phyloP scores from a whole-genome alignment of 2,888 invertebrate species.

The Heliconius ismenius region DNA sequence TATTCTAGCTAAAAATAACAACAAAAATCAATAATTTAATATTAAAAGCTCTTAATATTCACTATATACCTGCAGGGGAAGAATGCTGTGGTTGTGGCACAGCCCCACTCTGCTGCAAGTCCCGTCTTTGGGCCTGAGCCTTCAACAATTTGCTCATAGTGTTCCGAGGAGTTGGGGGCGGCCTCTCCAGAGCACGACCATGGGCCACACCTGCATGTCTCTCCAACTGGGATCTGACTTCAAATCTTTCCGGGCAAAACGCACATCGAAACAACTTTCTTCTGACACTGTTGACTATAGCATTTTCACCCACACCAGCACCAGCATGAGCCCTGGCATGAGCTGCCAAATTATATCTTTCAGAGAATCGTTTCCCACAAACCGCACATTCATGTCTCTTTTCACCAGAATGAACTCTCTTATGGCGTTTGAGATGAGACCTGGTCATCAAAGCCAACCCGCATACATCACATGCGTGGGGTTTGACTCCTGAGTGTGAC shows the following conservation, averaged over 20 bases:
- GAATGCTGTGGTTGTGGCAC: constrained; percentile 13
- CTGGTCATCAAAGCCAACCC: constrained; percentile 83
- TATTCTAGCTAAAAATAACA: no score
- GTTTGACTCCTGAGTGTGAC: constrained; percentile 84
- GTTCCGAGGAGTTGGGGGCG: constrained; percentile 75
- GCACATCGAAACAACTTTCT: constrained; percentile 71
- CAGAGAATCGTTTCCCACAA: constrained; percentile 83
- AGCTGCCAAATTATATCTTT: constrained; percentile 78
- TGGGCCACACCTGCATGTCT: constrained; percentile 69
- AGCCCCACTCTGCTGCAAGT: constrained; percentile 22
- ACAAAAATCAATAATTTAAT: not conserved
- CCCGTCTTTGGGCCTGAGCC: constrained; percentile 61
- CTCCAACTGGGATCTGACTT: constrained; percentile 75
- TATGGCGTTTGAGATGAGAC: constrained; percentile 85
- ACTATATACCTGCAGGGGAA: constrained; percentile 13
- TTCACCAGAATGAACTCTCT: constrained; percentile 85
- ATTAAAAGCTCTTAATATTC: constrained; percentile 10
- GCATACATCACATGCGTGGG: constrained; percentile 83
- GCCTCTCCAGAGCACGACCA: constrained; percentile 73
- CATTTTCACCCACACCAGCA: constrained; percentile 43
- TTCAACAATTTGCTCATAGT: constrained; percentile 80
- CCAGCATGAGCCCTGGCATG: constrained; percentile 61
- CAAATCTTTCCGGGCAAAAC: constrained; percentile 73
- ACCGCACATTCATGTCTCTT: constrained; percentile 80
- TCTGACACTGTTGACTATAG: constrained; percentile 39